These are phyloP conservation scores for Eublepharis macularius DNA, from an alignment of 2,113 vertebrate species.

Conservation along the genomic window DNA sequence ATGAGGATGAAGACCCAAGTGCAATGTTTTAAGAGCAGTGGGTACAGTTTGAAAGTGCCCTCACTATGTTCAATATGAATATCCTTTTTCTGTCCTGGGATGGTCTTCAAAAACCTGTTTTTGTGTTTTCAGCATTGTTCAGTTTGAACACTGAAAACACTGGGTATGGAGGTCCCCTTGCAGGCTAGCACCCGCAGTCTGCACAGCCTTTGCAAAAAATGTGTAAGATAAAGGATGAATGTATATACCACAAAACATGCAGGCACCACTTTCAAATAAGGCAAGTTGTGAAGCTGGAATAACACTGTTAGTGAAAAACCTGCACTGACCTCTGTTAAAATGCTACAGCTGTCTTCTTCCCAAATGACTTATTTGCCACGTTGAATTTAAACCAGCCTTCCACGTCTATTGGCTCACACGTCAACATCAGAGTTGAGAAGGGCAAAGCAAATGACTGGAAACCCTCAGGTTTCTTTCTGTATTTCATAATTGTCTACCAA, in stretches of 20 bases:
- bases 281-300: neutral
- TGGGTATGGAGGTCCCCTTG: neutral
- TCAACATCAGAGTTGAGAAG: neutral
- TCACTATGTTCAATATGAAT: neutral
- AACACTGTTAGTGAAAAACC: neutral
- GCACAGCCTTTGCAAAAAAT: neutral
- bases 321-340: neutral
- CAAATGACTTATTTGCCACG: neutral
- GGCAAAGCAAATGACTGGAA: conserved; percentile 22
- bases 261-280: neutral
- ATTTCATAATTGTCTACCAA: conserved; percentile 31
- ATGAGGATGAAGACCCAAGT: neutral
- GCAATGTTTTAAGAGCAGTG: neutral
- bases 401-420: conserved; percentile 13
- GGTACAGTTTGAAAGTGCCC: neutral
- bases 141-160: neutral
- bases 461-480: conserved; percentile 24
- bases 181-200: neutral
- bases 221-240: neutral
- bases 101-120: neutral
- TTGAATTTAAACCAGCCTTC: neutral
- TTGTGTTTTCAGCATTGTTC: neutral
- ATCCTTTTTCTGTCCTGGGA: too few relatives aligned
- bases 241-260: neutral
- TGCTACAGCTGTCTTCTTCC: neutral